Percentiles rank a stretch among this genome's conserved stretches.
phyloP scores from a whole-genome alignment of 2,888 invertebrate species.

The Caenorhabditis drosophilae region DNA sequence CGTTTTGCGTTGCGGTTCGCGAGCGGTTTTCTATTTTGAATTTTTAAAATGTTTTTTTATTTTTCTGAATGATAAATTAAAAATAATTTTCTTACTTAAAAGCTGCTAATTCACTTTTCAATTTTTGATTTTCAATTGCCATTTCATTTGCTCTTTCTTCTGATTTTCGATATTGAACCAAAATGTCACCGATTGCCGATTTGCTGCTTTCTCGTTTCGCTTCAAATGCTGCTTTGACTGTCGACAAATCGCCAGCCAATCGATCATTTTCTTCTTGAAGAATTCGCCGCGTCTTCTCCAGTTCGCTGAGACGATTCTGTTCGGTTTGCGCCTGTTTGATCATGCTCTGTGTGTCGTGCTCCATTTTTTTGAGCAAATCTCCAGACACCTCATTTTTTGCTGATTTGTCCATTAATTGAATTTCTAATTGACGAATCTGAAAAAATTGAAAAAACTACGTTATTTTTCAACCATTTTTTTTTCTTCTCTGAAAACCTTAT shows the following conservation, averaged over 20 bases:
- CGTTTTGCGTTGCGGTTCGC: conserved; percentile 10
- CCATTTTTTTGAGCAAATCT: conserved; percentile 44
- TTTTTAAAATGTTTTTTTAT: no score
- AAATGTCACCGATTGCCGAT: conserved; percentile 28
- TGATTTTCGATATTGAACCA: conserved; percentile 28
- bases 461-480: not conserved
- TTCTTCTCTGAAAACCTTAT: not conserved
- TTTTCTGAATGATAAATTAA: no score
- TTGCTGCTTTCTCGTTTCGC: conserved; percentile 32
- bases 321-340: conserved; percentile 39
- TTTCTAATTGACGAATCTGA: conserved; percentile 33
- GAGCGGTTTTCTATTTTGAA: no score
- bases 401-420: conserved; percentile 42
- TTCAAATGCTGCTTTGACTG: conserved; percentile 34
- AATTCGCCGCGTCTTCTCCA: conserved; percentile 27
- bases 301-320: conserved; percentile 27
- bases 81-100: no score
- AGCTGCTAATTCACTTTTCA: conserved; percentile 26
- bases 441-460: not conserved
- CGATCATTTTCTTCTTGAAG: conserved; percentile 28
- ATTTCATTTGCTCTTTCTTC: conserved; percentile 30
- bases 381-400: conserved; percentile 41
- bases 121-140: conserved; percentile 22
- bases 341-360: conserved; percentile 39
- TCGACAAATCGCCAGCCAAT: conserved; percentile 19